phyloP scores from a whole-genome alignment of 2,797 vertebrate species.

The Lepidocolaptes lacrymiger region DNA sequence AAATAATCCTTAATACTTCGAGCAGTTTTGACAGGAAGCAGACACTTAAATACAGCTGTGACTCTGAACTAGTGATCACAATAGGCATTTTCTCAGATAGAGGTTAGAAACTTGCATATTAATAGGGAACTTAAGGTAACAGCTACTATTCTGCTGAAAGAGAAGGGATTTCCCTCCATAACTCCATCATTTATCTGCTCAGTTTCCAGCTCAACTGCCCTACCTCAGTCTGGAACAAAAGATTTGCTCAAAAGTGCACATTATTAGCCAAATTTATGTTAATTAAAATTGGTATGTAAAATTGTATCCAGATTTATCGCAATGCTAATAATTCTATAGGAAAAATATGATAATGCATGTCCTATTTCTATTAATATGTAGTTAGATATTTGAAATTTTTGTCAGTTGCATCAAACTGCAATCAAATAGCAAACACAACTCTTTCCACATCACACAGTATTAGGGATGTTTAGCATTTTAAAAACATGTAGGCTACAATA shows the following conservation, averaged over 20 bases:
- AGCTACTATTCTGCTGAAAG: not conserved
- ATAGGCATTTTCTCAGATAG: not conserved
- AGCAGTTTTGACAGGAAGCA: constrained; percentile 5
- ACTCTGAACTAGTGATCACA: not conserved
- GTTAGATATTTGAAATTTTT: constrained; percentile 1
- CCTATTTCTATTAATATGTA: constrained; percentile 3
- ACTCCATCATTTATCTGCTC: not conserved
- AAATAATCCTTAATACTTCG: not conserved
- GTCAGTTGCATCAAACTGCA: not conserved
- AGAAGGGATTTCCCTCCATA: constrained; percentile 30
- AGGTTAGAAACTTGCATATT: not conserved
- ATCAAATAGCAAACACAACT: not conserved
- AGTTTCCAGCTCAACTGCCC: not conserved
- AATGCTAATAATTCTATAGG: not conserved
- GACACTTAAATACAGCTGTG: not conserved
- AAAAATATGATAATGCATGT: not conserved
- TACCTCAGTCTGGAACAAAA: constrained; percentile 15
- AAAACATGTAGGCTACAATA: not conserved
- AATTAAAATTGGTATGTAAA: constrained; percentile 13
- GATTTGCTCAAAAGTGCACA: not conserved
- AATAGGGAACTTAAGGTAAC: not conserved
- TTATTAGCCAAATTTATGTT: constrained; percentile 25
- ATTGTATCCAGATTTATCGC: not conserved
- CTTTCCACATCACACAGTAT: not conserved
- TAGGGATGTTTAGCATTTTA: not conserved